phyloP scores from a whole-genome alignment of 2,797 vertebrate genomes.

The Amphiprion clarkii region DNA sequence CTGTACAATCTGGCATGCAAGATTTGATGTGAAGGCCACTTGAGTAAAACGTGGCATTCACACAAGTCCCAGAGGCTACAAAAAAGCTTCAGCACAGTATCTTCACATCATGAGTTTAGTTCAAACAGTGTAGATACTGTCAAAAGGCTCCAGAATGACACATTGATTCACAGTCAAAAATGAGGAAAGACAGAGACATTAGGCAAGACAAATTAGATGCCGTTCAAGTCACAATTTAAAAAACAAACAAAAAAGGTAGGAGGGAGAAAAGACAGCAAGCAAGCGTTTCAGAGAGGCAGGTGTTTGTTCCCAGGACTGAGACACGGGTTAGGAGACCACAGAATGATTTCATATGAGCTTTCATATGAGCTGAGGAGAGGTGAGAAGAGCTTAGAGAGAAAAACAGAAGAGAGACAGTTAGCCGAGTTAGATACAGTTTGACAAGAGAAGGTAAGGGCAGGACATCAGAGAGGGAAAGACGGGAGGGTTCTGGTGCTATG shows the following conservation, averaged over 20 bases:
- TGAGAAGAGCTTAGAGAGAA: conserved; percentile 72
- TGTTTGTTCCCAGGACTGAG: conserved; percentile 56
- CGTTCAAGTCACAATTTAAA: conserved; percentile 19
- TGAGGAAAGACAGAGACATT: conserved; percentile 45
- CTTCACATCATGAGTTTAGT: conserved; percentile 24
- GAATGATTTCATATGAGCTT: conserved; percentile 71
- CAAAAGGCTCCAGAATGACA: conserved; percentile 30
- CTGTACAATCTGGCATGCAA: conserved; percentile 82
- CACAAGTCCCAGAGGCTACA: conserved; percentile 73
- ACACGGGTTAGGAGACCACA: conserved; percentile 61
- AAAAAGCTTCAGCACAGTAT: conserved; percentile 59
- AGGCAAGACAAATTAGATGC: conserved; percentile 43
- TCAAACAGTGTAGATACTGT: conserved; percentile 53
- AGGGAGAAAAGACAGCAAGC: conserved; percentile 32
- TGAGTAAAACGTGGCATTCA: conserved; percentile 71
- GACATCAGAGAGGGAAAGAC: conserved; percentile 26
- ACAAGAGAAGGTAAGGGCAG: conserved; percentile 56
- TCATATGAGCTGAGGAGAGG: conserved; percentile 71
- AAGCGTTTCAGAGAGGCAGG: conserved; percentile 52
- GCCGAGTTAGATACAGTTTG: conserved; percentile 83
- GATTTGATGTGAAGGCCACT: conserved; percentile 85
- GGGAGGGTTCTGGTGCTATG: conserved; percentile 18
- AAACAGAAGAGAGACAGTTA: conserved; percentile 83
- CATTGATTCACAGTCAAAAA: conserved; percentile 57
- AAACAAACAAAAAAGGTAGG: conserved; percentile 7